Evolutionary conservation across 2,888 invertebrate genomes (phyloP), one percentile per base, ranked within the genome.

Genomic region (Colletes collaris): DNA sequence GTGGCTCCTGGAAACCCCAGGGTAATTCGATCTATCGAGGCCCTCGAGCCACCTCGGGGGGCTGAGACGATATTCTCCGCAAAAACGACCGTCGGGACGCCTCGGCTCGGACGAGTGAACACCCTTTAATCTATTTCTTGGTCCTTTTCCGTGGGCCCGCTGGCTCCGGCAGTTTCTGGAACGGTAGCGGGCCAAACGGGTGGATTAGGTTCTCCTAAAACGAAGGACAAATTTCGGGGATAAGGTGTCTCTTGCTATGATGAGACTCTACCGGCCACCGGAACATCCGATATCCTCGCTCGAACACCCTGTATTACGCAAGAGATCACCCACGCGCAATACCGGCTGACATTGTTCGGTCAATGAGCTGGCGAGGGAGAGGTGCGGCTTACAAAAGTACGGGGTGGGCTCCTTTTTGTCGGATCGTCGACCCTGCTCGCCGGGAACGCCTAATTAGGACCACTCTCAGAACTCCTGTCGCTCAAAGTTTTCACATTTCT

Each of bases 1-100:
- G 69, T 67, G 76, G 81, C 49, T 74, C 65, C 69, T 67, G 67
- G 60, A 73, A 86, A 86, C 73, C 81, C 79, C 65, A 78, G 56
- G 80, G 90, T 89, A 89, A 89, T 84, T 87, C 87, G 88, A 90
- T 90, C 84, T 84, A 80, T 86, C 83, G 83, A 76, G 82, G 76
- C 75, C 77, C 77, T 56, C 11, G 27, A 27, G 44, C 52, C 58
- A 37, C 27, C 27, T 27, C 59, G 40, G 70, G 75, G 79, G 83
- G 73, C 78, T 56, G 80, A 85, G 68, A 63, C 83, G 86, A 83
- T 85, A 82, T 81, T 83, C 81, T 56, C 10, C 66, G 58, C 64
- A 81, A 79, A 88, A 88, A 84, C 78, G 74, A 68, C 67, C 79
- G 75, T 80, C 84, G 78, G 76, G 74, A 81, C 74, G 76, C 64